These are phyloP conservation scores for Pipistrellus pygmaeus DNA, from an alignment of 2,797 vertebrate species.

Conservation along the genomic window DNA sequence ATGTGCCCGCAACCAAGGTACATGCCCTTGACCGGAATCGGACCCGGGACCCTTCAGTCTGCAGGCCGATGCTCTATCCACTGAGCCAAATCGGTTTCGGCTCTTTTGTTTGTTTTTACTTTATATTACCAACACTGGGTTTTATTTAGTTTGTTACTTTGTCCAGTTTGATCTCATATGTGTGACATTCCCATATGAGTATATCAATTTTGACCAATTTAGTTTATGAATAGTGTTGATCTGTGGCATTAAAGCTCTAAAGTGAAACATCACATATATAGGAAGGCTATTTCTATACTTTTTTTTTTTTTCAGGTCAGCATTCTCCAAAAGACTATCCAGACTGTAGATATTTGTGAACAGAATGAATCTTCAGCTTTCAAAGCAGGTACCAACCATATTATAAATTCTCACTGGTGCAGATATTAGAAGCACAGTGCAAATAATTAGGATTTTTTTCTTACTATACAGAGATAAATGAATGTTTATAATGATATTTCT, in stretches of 20 bases:
- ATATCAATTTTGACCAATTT: constrained; percentile 32
- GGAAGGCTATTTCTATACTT: not conserved
- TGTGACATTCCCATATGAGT: not conserved
- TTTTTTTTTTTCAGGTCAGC: constrained; percentile 89
- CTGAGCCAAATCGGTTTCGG: no score
- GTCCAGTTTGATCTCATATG: not conserved
- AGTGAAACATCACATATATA: not conserved
- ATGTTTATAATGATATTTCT: not conserved
- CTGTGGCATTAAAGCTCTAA: constrained; percentile 41
- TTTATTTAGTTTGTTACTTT: constrained; percentile 38
- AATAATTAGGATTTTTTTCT: constrained; percentile 30
- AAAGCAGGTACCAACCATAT: constrained; percentile 84
- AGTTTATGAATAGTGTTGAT: not conserved
- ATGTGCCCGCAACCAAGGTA: no score
- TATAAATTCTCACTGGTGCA: constrained; percentile 14
- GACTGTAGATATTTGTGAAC: constrained; percentile 65
- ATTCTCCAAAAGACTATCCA: constrained; percentile 89
- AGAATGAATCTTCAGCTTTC: constrained; percentile 55
- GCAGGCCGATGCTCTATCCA: no score
- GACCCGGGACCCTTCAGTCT: no score
- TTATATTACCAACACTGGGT: constrained; percentile 1
- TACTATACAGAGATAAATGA: not conserved
- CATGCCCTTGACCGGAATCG: no score
- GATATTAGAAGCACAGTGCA: constrained; percentile 29
- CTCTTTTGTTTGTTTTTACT: not conserved